Percentiles rank a stretch among this genome's conserved stretches.
These are phyloP conservation scores for Anoplolepis gracilipes DNA, from an alignment of 1,140 invertebrate species.

Conservation along the genomic window DNA sequence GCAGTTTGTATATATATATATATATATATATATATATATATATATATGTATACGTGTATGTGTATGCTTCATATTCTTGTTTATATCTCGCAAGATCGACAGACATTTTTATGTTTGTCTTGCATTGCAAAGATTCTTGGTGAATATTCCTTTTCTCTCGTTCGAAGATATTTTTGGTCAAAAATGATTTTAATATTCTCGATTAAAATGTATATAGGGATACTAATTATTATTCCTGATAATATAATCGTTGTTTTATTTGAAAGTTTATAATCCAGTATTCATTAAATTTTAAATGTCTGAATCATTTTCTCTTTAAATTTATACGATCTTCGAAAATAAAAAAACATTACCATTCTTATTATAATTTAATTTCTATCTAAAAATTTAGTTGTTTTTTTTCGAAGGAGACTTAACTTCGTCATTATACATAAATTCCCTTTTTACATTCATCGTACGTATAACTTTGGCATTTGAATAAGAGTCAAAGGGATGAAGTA, in stretches of 20 bases:
- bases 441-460: not conserved
- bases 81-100: conserved; percentile 39
- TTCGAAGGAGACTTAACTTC: not conserved
- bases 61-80: conserved; percentile 11
- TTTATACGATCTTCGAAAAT: not conserved
- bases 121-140: not conserved
- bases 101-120: conserved; percentile 11
- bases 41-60: no score
- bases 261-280: not conserved
- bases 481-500: not conserved
- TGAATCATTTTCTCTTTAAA: not conserved
- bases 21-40: not conserved
- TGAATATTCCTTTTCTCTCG: not conserved
- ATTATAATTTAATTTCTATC: not conserved
- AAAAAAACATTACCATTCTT: not conserved
- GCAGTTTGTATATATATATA: no score
- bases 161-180: not conserved
- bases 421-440: not conserved
- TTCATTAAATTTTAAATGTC: not conserved
- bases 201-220: not conserved
- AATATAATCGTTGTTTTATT: conserved; percentile 11
- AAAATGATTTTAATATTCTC: not conserved
- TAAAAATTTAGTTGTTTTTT: not conserved
- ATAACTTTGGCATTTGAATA: not conserved
- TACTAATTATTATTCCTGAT: not conserved